These are phyloP conservation scores for Elmis aenea DNA, from an alignment of 2,888 invertebrate genomes.

Conservation along the genomic window DNA sequence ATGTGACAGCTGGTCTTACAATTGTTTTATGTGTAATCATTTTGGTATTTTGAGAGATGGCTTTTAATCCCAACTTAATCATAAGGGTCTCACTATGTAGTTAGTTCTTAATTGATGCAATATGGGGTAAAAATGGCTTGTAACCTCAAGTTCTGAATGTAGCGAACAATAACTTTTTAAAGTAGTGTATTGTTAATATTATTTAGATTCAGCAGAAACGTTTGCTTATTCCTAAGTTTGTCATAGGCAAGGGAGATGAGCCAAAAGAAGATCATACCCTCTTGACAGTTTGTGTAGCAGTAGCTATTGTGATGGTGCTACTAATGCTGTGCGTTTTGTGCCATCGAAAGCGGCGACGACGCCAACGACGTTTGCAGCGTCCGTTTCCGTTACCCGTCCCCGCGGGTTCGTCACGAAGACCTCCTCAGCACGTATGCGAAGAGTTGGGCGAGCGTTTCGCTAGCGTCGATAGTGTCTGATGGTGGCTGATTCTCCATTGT, in stretches of 20 bases:
- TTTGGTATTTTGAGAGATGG: too few species aligned
- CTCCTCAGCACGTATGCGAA: constrained; percentile 52
- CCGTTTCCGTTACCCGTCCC: constrained; percentile 43
- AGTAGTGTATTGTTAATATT: too few species aligned
- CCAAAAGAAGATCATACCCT: constrained; percentile 39
- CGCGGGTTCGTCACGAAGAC: constrained; percentile 39
- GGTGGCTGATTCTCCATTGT: constrained; percentile 36
- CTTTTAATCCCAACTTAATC: too few species aligned
- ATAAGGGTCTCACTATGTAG: too few species aligned
- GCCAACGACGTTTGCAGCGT: constrained; percentile 44
- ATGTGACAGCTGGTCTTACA: too few species aligned
- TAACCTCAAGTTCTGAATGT: too few species aligned
- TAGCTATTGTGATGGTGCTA: constrained; percentile 46
- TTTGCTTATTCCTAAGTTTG: background rate
- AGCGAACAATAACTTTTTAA: too few species aligned
- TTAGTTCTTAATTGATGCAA: too few species aligned
- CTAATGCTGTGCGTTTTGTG: constrained; percentile 52
- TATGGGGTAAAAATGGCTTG: too few species aligned
- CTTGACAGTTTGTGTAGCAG: constrained; percentile 41
- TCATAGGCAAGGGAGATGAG: constrained; percentile 43
- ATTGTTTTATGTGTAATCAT: too few species aligned
- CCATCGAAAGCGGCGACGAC: constrained; percentile 49
- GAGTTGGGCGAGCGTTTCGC: constrained; percentile 54
- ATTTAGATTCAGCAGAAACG: too few species aligned
- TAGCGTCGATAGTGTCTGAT: constrained; percentile 55